Evolutionary conservation across 2,888 invertebrate species (phyloP), one percentile per base, ranked within the genome.

Genomic region (Rapana venosa): DNA sequence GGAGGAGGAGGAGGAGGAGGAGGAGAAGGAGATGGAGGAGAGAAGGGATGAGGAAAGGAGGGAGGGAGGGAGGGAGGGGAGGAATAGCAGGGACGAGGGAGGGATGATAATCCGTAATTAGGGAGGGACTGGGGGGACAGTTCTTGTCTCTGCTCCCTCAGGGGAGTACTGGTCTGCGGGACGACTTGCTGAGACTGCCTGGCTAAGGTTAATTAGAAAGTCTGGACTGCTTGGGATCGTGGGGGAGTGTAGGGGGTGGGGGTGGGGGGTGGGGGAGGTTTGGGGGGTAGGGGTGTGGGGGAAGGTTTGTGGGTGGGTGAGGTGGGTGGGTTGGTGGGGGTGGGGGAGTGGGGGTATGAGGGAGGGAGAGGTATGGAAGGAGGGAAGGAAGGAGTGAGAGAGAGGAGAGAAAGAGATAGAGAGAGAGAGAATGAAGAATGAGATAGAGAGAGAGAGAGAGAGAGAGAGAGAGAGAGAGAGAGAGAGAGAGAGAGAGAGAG

Each of bases 41-140:
- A 30, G 32, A 35, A 58, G 77, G 66, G 30, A 79, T 58, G 32
- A 88, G 88, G 58, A 58, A 36, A 22, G 22, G 36, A 61, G 84
- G 58, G 66, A 2, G 83, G 58, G 35, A 20, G 36, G 26, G 70
- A 47, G 70, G 35, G n/a, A 26, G 74, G 74, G 87, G 61, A 32
- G 30, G 13, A 30, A 47, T 66, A 30, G 56, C n/a, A 58, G 35
- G 15, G 61, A 58, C 22, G 11, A 66, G 61, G 74, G 74, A 56
- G n/a, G 88, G 81, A 66, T 61, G 84, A 58, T 88, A 88, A 84
- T 88, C 84, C 88, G 17, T 88, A 88, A 88, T 88, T 88, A 88
- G 88, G 79, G 84, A 88, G 88, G 77, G 88, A 56, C 88, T n/a
- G n/a, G 79, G 79, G 84, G 84, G 84, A 84, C 84, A 84, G 84